phyloP scores from a whole-genome alignment of 2,113 vertebrate species.

The Lichenostomus cassidix region DNA sequence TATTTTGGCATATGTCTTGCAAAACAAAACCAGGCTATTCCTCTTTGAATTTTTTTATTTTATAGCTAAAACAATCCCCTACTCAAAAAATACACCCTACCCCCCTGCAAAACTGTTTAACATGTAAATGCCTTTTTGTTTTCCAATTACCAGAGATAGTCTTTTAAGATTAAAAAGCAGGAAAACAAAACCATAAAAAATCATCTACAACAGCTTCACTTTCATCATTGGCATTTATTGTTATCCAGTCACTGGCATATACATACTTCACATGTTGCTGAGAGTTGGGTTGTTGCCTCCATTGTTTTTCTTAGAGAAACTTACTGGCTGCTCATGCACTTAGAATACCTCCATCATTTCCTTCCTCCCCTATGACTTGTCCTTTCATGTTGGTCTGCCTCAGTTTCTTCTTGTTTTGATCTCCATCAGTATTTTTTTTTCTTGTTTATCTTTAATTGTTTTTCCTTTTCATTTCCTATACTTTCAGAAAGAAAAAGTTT shows the following conservation, averaged over 20 bases:
- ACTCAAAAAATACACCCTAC: neutral
- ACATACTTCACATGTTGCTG: neutral
- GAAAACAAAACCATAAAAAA: neutral
- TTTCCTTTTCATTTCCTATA: neutral
- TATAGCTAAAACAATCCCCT: neutral
- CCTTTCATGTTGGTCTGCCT: neutral
- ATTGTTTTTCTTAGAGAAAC: neutral
- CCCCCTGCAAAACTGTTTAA: neutral
- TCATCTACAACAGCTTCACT: neutral
- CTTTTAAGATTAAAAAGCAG: neutral
- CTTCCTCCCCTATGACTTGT: neutral
- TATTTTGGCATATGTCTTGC: neutral
- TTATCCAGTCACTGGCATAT: neutral
- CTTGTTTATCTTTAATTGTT: neutral
- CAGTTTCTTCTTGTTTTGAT: neutral
- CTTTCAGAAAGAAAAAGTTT: neutral
- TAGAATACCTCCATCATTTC: neutral
- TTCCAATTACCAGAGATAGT: neutral
- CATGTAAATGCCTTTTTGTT: accelerated
- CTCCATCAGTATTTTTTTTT: neutral
- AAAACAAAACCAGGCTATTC: neutral
- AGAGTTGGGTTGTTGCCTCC: neutral
- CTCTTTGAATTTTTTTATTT: neutral
- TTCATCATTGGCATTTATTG: neutral
- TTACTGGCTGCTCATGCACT: neutral